A percentile compares a stretch with the other conserved stretches of the same genome.
phyloP scores from a whole-genome alignment of 2,113 vertebrate species.

The Rhinichthys klamathensis region DNA sequence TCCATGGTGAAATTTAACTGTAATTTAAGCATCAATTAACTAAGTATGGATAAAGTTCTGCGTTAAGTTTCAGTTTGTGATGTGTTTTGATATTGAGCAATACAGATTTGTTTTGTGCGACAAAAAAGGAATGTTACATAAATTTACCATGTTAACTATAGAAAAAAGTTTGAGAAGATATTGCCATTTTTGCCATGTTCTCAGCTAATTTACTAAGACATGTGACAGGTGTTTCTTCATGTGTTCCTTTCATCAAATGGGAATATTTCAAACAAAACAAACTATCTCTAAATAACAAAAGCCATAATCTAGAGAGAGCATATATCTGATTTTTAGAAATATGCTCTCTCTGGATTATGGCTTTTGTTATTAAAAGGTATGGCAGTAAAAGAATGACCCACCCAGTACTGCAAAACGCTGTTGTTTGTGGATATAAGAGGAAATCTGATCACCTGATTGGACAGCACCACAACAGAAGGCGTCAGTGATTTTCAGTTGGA shows the following conservation, averaged over 20 bases:
- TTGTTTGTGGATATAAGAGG: neutral
- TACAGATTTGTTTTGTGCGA: neutral
- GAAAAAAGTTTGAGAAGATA: neutral
- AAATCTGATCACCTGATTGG: conserved; percentile 18
- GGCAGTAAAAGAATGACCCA: neutral
- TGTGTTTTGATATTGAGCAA: neutral
- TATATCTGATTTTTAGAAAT: no score
- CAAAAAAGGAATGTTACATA: neutral
- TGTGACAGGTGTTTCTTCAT: neutral
- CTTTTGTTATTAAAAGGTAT: no score
- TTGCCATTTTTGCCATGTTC: neutral
- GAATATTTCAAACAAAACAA: neutral
- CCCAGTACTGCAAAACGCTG: neutral
- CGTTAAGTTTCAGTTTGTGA: neutral
- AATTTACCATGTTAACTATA: neutral
- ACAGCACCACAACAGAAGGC: conserved; percentile 42
- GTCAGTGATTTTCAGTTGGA: conserved; percentile 51
- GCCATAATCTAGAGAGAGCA: neutral
- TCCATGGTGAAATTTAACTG: neutral
- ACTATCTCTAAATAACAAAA: neutral
- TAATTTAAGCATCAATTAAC: neutral
- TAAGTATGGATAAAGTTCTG: neutral
- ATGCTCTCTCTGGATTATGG: no score
- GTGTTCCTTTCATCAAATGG: neutral
- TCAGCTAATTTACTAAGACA: neutral